A percentile compares a stretch with the other conserved stretches of the same genome.
Evolutionary conservation across 2,888 invertebrate species (phyloP).

Genomic region (Pardosa pseudoannulata): DNA sequence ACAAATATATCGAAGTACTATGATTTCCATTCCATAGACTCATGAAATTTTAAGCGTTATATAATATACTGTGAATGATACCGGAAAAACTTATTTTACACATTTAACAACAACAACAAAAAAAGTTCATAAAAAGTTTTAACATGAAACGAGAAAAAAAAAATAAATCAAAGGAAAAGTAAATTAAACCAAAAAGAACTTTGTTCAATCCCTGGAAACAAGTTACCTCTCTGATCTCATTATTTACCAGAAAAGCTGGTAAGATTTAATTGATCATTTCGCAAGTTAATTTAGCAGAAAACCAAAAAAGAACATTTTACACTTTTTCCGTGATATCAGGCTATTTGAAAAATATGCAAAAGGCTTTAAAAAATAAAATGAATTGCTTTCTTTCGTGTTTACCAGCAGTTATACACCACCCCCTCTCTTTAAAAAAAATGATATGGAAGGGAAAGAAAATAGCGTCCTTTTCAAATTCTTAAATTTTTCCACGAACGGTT

Average conservation of each 20-base stretch:
- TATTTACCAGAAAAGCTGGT: background rate
- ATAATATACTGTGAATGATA: no score
- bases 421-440: no score
- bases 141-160: no score
- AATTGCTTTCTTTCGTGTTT: constrained; percentile 56
- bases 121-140: no score
- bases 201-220: background rate
- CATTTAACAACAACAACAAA: no score
- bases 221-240: background rate
- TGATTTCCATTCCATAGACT: no score
- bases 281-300: constrained; percentile 16
- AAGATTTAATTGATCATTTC: constrained; percentile 5
- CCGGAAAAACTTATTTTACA: no score
- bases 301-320: constrained; percentile 9
- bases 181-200: no score
- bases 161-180: no score
- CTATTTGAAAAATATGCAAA: constrained; percentile 30
- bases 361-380: constrained; percentile 26
- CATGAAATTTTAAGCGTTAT: no score
- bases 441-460: no score
- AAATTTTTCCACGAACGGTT: constrained; percentile 1
- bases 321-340: constrained; percentile 43
- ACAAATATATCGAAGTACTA: no score
- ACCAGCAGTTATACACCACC: constrained; percentile 40
- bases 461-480: background rate